These are phyloP conservation scores for Microplitis mediator DNA, from an alignment of 1,140 invertebrate genomes.

Conservation along the genomic window DNA sequence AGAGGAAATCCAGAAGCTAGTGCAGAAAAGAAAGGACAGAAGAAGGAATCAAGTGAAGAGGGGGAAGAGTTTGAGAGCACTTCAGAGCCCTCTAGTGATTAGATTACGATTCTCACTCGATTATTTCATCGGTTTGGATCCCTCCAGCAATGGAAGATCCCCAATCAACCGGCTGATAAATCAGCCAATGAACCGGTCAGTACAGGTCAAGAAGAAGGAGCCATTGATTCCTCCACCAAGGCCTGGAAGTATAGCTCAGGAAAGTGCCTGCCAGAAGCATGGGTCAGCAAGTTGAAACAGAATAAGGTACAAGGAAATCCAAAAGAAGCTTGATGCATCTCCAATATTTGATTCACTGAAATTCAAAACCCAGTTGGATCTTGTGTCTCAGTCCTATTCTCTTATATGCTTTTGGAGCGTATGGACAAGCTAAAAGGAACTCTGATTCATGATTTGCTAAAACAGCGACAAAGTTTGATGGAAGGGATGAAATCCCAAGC, in stretches of 20 bases:
- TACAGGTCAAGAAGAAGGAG: slow-evolving; percentile 31
- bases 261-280: slow-evolving; percentile 30
- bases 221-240: slow-evolving; percentile 31
- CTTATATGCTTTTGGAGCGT: not conserved
- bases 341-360: slow-evolving; percentile 34
- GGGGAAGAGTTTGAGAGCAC: not conserved
- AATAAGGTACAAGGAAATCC: slow-evolving; percentile 38
- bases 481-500: slow-evolving; percentile 7
- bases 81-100: not conserved
- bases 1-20: not conserved
- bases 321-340: slow-evolving; percentile 39
- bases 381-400: not conserved
- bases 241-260: slow-evolving; percentile 26
- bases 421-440: slow-evolving; percentile 20
- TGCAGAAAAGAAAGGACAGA: not conserved
- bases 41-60: not conserved
- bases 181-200: not conserved
- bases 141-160: not conserved
- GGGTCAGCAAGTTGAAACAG: slow-evolving; percentile 33
- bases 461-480: slow-evolving; percentile 18
- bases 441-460: slow-evolving; percentile 22
- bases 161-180: not conserved
- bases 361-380: slow-evolving; percentile 23
- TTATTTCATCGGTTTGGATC: not conserved
- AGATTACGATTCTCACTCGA: not conserved